phyloP scores from a whole-genome alignment of 2,113 vertebrate species.

The Eidolon helvum region DNA sequence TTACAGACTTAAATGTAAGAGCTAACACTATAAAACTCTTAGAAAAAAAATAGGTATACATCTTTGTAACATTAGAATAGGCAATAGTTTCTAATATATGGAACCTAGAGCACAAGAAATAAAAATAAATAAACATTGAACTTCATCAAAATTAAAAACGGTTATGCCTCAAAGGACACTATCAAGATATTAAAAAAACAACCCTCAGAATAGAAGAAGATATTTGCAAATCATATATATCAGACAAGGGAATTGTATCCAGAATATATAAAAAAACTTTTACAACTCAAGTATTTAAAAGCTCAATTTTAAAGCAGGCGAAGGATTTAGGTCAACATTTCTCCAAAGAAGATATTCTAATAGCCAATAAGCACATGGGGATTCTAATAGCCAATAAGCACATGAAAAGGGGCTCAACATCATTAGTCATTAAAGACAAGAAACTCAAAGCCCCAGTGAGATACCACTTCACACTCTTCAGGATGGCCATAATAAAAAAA shows the following conservation, averaged over 20 bases:
- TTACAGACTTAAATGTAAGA: not conserved
- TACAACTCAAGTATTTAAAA: not conserved
- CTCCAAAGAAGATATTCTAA: not conserved
- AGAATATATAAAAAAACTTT: not conserved
- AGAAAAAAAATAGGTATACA: not conserved
- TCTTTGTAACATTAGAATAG: not conserved
- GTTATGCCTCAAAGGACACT: not conserved
- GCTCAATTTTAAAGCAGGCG: not conserved
- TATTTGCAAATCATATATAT: not conserved
- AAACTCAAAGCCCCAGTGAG: not conserved
- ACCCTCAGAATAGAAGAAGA: not conserved
- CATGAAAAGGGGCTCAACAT: not conserved
- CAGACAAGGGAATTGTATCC: not conserved
- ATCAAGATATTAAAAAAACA: not conserved
- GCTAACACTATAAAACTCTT: not conserved
- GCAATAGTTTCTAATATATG: not conserved
- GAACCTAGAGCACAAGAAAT: not conserved
- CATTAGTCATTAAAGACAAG: not conserved
- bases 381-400: not conserved
- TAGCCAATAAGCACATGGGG: not conserved
- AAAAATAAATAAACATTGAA: not conserved
- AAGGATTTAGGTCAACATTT: slow-evolving; percentile 21
- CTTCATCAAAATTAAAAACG: not conserved
- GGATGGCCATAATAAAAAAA: not conserved
- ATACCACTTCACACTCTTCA: not conserved